Percentiles rank a stretch among this genome's conserved stretches.
phyloP scores from a whole-genome alignment of 2,797 vertebrate genomes.

The Glossophaga mutica region DNA sequence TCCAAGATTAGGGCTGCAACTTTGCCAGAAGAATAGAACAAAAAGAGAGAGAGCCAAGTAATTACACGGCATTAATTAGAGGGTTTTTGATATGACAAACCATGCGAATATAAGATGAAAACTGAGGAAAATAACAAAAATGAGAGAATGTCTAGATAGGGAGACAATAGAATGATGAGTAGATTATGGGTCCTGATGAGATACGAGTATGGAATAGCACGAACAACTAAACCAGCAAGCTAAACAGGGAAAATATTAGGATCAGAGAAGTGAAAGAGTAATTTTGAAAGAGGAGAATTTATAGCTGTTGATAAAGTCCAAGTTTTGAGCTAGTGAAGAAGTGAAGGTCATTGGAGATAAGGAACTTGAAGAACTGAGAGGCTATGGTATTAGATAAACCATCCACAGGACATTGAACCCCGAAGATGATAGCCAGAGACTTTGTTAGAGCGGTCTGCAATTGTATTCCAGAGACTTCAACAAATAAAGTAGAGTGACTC shows the following conservation, averaged over 20 bases:
- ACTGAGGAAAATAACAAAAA: neutral
- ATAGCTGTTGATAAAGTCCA: neutral
- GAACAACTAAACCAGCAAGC: neutral
- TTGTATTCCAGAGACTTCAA: neutral
- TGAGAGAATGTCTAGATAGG: neutral
- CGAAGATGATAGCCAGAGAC: neutral
- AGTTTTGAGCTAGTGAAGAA: neutral
- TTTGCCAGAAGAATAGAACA: neutral
- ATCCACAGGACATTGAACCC: neutral
- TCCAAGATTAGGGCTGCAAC: neutral
- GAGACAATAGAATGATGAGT: neutral
- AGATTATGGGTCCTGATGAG: neutral
- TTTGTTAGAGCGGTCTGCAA: neutral
- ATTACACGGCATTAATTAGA: neutral
- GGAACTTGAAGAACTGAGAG: neutral
- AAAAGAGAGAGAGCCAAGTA: neutral
- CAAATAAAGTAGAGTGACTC: neutral
- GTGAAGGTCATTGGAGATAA: neutral
- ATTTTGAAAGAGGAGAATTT: neutral
- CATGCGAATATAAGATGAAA: neutral
- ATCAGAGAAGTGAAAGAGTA: neutral
- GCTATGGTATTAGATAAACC: neutral
- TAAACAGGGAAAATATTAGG: neutral
- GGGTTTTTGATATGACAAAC: neutral
- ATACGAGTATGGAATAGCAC: neutral